Percentiles rank a stretch among this genome's conserved stretches.
These are phyloP conservation scores for Hydrochoerus hydrochaeris DNA, from an alignment of 2,113 vertebrate genomes.

Conservation along the genomic window DNA sequence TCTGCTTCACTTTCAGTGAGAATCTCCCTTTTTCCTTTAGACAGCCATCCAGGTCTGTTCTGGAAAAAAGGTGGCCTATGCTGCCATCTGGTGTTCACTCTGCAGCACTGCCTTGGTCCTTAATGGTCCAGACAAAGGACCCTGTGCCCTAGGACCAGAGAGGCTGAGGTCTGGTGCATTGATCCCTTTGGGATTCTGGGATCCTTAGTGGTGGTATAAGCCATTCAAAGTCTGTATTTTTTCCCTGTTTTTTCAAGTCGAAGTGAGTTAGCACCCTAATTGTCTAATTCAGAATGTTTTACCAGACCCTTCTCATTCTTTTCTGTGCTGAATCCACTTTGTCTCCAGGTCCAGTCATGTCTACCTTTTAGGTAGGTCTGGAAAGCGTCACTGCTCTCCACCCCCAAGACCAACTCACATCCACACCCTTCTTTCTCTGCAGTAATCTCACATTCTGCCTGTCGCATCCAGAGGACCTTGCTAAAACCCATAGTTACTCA, in stretches of 20 bases:
- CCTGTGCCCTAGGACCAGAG: no score
- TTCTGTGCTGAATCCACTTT: neutral
- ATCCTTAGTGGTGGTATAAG: neutral
- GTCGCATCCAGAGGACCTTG: neutral
- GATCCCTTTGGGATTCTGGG: neutral
- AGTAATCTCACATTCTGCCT: neutral
- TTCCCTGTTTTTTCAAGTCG: neutral
- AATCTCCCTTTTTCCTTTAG: accelerated
- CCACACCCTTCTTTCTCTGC: neutral
- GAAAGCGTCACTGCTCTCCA: neutral
- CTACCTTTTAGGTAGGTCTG: neutral
- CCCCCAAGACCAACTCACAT: neutral
- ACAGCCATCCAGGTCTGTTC: neutral
- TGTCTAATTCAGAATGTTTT: slow-evolving; percentile 10
- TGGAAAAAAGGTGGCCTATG: slow-evolving; percentile 67
- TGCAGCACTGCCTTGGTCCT: neutral
- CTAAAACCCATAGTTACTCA: neutral
- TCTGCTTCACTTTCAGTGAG: neutral
- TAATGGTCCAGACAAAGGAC: neutral
- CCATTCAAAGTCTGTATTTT: neutral
- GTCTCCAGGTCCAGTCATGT: neutral
- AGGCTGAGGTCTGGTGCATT: neutral
- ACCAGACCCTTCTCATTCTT: neutral
- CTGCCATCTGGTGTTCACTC: slow-evolving; percentile 72
- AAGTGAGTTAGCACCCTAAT: neutral